A percentile compares a stretch with the other conserved stretches of the same genome.
phyloP scores from a whole-genome alignment of 2,797 vertebrate genomes.

The Mormyrops boulengeri region DNA sequence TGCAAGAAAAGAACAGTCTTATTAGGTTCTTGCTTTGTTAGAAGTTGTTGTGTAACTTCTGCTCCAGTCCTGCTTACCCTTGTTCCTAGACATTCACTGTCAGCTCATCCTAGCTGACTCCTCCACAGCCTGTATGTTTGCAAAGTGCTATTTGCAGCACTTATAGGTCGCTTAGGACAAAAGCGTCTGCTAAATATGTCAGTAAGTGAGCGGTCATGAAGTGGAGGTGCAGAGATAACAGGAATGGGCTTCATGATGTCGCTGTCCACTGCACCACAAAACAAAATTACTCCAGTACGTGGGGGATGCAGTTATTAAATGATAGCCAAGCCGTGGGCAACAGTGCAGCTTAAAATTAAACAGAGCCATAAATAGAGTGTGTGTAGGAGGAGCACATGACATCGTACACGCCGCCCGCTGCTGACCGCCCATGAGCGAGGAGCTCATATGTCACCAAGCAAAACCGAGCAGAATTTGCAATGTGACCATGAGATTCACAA shows the following conservation, averaged over 20 bases:
- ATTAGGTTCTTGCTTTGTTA: not conserved
- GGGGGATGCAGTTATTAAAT: not conserved
- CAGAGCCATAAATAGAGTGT: not conserved
- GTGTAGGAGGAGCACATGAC: slow-evolving; percentile 1
- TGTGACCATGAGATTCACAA: not conserved
- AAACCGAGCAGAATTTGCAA: not conserved
- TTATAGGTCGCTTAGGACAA: not conserved
- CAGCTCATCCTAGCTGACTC: not conserved
- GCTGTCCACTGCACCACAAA: not conserved
- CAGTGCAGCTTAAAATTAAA: not conserved
- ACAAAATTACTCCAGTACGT: not conserved
- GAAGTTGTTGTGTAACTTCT: not conserved
- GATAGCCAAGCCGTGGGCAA: not conserved
- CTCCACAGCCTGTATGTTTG: not conserved
- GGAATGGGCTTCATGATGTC: not conserved
- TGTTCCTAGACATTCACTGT: not conserved
- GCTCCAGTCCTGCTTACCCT: not conserved
- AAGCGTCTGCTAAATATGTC: not conserved
- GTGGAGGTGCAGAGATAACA: not conserved
- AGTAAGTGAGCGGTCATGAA: not conserved
- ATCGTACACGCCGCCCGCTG: not conserved
- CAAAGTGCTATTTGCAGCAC: not conserved
- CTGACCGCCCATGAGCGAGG: not conserved
- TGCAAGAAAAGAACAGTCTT: not conserved
- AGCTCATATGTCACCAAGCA: not conserved